Evolutionary conservation across 2,888 invertebrate genomes (phyloP), one percentile per base, ranked within the genome.

Genomic region (Callimorpha dominula): DNA sequence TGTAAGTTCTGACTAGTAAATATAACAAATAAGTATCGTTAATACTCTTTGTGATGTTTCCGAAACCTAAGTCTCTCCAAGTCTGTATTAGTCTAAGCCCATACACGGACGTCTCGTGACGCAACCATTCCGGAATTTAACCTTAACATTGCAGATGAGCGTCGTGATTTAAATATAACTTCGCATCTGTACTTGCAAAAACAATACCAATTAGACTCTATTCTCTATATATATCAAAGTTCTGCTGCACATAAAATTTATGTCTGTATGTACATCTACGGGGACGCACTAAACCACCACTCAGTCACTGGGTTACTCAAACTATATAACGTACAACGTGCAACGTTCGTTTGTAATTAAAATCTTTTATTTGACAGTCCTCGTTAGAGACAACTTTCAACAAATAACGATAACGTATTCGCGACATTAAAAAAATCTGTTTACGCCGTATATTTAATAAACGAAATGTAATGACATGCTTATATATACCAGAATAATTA

Each of bases 101-200:
- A 87, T 88, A 87, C 85, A 86, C 85, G 87, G 81, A 62, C 83
- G 83, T 85, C 80, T 75, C 78, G 83, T 94, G 94, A 94, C 94
- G 95, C 89, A 91, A 89, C 82, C 89, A 82, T 87, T 90, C 77
- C 86, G 94, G 95, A 94, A 95, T 95, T 94, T 92, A 94, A 94
- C 94, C 94, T 95, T 94, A 95, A 93, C 95, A 94, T 95, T 94
- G 90, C 91, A 90, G 92, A 93, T 92, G 92, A 92, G 90, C 91
- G 89, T 88, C 87, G 86, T 87, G 92, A 89, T 94, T 93, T 94
- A 94, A 94, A 94, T 94, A 93, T 94, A 94, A 91, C 93, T 91
- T 88, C 87, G 87, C 90, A 88, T 89, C 87, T 88, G 87, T 90
- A 89, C 84, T 85, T 84, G 82, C 82, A 85, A 83, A 82, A 85